Conservation (phyloP, 2,113 vertebrate species). For the Baryphthengus martii region DNA sequence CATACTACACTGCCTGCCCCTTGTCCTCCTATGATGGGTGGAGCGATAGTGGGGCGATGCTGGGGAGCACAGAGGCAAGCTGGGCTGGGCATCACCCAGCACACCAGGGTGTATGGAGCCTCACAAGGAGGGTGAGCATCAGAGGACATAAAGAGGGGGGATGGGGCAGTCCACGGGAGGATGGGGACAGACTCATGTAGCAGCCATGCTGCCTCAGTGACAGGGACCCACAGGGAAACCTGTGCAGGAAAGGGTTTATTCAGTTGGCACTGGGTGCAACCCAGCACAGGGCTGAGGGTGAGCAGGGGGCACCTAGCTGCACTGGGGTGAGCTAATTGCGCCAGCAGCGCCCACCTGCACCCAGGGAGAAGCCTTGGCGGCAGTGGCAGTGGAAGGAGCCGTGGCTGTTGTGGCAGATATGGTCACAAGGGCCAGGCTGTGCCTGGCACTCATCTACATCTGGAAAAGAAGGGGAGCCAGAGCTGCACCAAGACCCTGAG, state of each 20-base stretch:
- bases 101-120: fast-evolving
- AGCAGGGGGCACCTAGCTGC: background rate
- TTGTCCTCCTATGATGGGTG: background rate
- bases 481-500: background rate
- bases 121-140: fast-evolving
- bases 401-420: conserved; percentile 41
- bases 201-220: background rate
- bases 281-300: fast-evolving
- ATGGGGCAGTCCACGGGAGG: background rate
- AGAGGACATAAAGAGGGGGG: background rate
- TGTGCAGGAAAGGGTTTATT: background rate
- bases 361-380: background rate
- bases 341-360: fast-evolving
- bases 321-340: background rate
- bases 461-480: conserved; percentile 17
- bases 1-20: background rate
- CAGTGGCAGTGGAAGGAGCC: conserved; percentile 60
- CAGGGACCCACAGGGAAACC: background rate
- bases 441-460: conserved; percentile 45
- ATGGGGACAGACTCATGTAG: fast-evolving
- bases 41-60: fast-evolving
- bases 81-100: background rate
- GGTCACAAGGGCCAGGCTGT: background rate
- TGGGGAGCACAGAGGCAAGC: background rate
- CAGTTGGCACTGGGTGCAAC: fast-evolving